Evolutionary conservation across 2,113 vertebrate genomes (phyloP).

Genomic region (Alectura lathami): DNA sequence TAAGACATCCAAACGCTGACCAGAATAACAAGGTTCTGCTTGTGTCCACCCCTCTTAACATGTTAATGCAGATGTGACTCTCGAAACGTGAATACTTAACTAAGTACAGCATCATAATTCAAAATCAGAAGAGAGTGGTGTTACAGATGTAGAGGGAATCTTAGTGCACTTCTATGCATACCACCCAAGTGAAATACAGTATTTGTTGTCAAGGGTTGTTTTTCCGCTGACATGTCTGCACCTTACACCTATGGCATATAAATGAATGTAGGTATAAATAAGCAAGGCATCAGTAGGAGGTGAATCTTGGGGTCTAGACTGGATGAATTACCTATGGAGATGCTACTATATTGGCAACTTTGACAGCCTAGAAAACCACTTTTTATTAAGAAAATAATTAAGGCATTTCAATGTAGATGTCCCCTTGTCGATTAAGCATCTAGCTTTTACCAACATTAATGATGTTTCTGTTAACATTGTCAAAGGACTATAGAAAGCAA

Average conservation of each 20-base stretch:
- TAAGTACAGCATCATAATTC: background rate
- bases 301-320: background rate
- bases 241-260: background rate
- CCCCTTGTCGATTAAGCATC: background rate
- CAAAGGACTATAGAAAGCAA: background rate
- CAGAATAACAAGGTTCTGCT: background rate
- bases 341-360: background rate
- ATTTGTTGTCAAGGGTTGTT: background rate
- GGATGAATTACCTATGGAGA: background rate
- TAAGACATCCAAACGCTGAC: background rate
- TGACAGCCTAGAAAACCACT: background rate
- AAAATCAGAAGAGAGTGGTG: background rate
- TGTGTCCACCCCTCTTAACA: background rate
- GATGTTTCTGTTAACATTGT: background rate
- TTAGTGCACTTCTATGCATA: background rate
- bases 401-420: background rate
- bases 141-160: background rate
- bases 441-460: background rate
- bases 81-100: background rate
- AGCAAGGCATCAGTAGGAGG: background rate
- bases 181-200: background rate
- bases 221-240: background rate
- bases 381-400: background rate
- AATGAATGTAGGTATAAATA: background rate
- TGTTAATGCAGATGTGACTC: background rate